Percentiles rank a stretch among this genome's conserved stretches.
Evolutionary conservation across 2,888 invertebrate species (phyloP).

Genomic region (Corythucha ciliata): DNA sequence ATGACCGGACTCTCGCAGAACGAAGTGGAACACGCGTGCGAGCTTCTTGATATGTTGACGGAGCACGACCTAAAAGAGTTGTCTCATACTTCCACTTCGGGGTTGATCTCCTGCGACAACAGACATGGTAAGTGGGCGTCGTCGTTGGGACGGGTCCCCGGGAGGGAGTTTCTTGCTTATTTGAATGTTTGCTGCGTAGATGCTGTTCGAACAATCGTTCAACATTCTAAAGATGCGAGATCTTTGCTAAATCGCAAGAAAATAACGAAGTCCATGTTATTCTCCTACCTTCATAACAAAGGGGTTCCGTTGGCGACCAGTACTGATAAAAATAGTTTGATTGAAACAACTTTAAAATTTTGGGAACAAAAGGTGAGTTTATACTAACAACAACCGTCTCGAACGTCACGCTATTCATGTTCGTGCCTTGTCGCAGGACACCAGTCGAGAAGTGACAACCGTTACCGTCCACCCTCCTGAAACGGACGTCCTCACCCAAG

Average conservation of each 20-base stretch:
- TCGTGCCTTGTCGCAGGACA: no score
- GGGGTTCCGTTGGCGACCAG: slow-evolving; percentile 43
- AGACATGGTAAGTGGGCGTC: no score
- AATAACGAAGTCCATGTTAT: slow-evolving; percentile 48
- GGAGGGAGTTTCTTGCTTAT: no score
- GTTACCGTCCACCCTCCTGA: neutral
- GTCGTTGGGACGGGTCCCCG: no score
- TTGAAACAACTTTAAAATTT: slow-evolving; percentile 43
- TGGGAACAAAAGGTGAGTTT: slow-evolving; percentile 41
- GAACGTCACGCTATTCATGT: neutral
- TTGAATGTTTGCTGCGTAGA: no score
- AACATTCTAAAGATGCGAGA: slow-evolving; percentile 44
- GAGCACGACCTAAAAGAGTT: no score
- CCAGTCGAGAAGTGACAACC: neutral
- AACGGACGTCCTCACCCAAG: slow-evolving; percentile 40
- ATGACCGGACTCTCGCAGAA: no score
- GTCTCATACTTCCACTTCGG: no score
- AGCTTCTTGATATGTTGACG: no score
- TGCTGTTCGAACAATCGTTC: slow-evolving; percentile 46
- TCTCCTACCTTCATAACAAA: slow-evolving; percentile 47
- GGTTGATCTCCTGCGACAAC: no score
- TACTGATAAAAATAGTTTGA: slow-evolving; percentile 47
- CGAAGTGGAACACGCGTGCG: no score
- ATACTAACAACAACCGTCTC: no score
- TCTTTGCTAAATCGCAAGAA: slow-evolving; percentile 46